Conservation (phyloP, 1,140 invertebrate species). For the Nixonia krombeini region DNA sequence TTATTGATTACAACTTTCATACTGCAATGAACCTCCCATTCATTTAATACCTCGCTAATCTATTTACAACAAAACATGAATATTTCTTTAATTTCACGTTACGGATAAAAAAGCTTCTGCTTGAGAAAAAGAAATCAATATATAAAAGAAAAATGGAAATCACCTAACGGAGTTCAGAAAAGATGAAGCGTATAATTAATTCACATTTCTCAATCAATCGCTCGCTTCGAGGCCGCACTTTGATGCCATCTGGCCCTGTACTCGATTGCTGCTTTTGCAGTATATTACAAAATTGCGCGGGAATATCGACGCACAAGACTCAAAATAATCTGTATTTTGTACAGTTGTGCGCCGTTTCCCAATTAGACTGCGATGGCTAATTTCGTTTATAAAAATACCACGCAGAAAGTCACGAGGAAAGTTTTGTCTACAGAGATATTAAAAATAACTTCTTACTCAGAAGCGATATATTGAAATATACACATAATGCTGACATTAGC, state of each 20-base stretch:
- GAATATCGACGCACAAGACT: slow-evolving; percentile 27
- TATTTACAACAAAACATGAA: no score
- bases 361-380: slow-evolving; percentile 9
- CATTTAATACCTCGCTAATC: no score
- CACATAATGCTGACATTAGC: no score
- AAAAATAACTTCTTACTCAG: no score
- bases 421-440: no score
- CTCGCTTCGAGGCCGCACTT: slow-evolving; percentile 29
- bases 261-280: slow-evolving; percentile 43
- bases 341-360: slow-evolving; percentile 1
- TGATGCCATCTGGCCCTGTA: slow-evolving; percentile 44
- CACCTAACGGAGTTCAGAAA: neutral
- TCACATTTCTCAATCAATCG: slow-evolving; percentile 23
- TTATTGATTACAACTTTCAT: no score
- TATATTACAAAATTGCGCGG: slow-evolving; percentile 20
- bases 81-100: no score
- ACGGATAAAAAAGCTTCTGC: no score
- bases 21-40: no score
- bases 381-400: no score
- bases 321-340: slow-evolving; percentile 8
- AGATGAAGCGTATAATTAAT: neutral
- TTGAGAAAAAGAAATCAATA: neutral
- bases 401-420: no score
- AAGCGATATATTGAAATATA: no score
- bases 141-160: neutral